These are phyloP conservation scores for Siphamia tubifer DNA, from an alignment of 2,113 vertebrate species.

Conservation along the genomic window DNA sequence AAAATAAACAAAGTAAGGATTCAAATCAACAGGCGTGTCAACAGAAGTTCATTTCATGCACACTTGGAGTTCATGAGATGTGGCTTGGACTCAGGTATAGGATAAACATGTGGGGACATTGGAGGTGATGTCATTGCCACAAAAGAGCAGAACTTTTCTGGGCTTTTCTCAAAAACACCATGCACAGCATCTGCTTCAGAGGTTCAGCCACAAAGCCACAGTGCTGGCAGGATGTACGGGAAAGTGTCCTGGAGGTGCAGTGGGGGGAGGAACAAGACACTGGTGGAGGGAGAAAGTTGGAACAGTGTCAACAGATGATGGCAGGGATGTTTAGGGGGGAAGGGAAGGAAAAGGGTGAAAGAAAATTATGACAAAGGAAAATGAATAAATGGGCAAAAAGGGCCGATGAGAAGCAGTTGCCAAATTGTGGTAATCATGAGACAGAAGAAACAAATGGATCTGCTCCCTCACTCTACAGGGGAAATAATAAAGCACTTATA, in stretches of 20 bases:
- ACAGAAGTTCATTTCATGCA: constrained; percentile 10
- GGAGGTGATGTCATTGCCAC: constrained; percentile 43
- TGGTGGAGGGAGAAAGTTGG: constrained; percentile 19
- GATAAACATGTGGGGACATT: constrained; percentile 30
- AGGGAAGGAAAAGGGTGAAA: not conserved
- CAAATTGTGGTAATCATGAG: constrained; percentile 26
- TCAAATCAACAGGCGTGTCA: not conserved
- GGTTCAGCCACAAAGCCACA: constrained; percentile 30
- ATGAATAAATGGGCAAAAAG: not conserved
- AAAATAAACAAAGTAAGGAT: constrained; percentile 7
- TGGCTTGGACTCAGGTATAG: constrained; percentile 8
- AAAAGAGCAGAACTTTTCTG: constrained; percentile 31
- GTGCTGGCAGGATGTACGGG: constrained; percentile 18
- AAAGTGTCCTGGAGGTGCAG: constrained; percentile 3
- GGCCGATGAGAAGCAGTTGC: not conserved
- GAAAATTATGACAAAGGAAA: not conserved
- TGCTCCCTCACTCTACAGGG: constrained; percentile 12
- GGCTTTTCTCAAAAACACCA: constrained; percentile 32
- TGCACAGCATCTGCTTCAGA: constrained; percentile 38
- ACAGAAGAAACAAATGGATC: constrained; percentile 31
- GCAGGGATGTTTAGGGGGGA: constrained; percentile 1
- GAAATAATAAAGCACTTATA: constrained; percentile 35
- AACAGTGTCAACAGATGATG: constrained; percentile 23
- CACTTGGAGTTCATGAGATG: constrained; percentile 2
- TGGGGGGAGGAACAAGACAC: constrained; percentile 5